A percentile compares a stretch with the other conserved stretches of the same genome.
These are phyloP conservation scores for Lymantria monacha DNA, from an alignment of 2,888 invertebrate species.

Conservation along the genomic window DNA sequence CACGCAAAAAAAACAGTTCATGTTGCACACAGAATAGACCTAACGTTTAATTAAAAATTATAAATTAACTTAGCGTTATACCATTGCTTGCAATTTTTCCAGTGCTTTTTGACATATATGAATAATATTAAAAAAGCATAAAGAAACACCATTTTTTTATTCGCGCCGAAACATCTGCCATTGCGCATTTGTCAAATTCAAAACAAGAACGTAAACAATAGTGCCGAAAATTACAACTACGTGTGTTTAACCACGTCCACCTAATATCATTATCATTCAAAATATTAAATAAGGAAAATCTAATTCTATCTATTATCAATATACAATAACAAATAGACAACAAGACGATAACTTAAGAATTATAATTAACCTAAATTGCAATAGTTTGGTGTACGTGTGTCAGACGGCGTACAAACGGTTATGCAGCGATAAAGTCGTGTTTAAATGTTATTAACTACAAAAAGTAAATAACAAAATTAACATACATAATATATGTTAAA, in stretches of 20 bases:
- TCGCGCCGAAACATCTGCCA: neutral
- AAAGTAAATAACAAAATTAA: neutral
- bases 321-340: constrained; percentile 25
- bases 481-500: neutral
- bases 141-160: neutral
- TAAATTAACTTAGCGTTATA: too few species aligned
- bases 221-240: constrained; percentile 11
- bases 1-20: too few species aligned
- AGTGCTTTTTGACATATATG: too few species aligned
- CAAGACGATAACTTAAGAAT: constrained; percentile 28
- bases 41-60: too few species aligned
- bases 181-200: neutral
- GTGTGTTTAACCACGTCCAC: constrained; percentile 20
- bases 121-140: neutral
- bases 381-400: constrained; percentile 52
- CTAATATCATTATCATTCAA: constrained; percentile 12
- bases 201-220: constrained; percentile 5
- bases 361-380: constrained; percentile 58
- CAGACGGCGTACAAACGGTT: constrained; percentile 39
- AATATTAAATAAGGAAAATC: constrained; percentile 41
- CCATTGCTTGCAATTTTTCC: too few species aligned
- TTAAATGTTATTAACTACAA: neutral
- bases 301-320: constrained; percentile 28
- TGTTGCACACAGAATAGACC: too few species aligned
- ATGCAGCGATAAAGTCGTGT: constrained; percentile 13